phyloP scores from a whole-genome alignment of 2,888 invertebrate species.

The Plebejus argus region DNA sequence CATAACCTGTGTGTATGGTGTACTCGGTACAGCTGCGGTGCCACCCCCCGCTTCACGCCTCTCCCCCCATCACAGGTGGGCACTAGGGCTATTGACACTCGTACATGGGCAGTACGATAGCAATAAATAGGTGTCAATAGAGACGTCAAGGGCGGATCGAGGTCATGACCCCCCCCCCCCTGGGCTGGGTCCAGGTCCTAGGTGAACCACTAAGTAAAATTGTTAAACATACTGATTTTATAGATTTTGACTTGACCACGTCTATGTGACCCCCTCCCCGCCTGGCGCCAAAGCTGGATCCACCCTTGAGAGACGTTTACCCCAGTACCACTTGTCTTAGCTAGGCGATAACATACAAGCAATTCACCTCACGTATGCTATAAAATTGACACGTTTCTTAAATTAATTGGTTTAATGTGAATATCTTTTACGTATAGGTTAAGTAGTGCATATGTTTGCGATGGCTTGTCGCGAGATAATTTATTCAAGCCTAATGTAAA shows the following conservation, averaged over 20 bases:
- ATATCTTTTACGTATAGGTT: conserved; percentile 55
- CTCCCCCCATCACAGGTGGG: not conserved
- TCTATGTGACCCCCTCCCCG: too few species aligned
- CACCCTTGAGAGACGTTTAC: not conserved
- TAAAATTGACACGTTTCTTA: conserved; percentile 36
- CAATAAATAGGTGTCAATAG: conserved; percentile 9
- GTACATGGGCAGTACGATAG: not conserved
- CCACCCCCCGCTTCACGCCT: not conserved
- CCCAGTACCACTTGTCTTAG: conserved; percentile 35
- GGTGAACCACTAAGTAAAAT: too few species aligned
- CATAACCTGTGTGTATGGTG: not conserved
- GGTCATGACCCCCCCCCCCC: too few species aligned
- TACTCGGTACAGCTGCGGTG: not conserved
- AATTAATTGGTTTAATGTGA: conserved; percentile 47
- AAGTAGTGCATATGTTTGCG: conserved; percentile 47
- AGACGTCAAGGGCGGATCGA: too few species aligned
- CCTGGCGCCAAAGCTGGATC: too few species aligned
- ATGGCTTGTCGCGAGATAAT: conserved; percentile 17
- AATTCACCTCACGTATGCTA: conserved; percentile 33
- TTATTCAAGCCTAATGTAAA: conserved; percentile 22
- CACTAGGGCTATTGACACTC: not conserved
- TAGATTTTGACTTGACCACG: too few species aligned
- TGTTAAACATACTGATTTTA: too few species aligned
- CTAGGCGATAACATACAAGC: conserved; percentile 36
- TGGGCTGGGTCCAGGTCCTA: too few species aligned